phyloP scores from a whole-genome alignment of 2,888 invertebrate genomes.

The Salpingus planirostris region DNA sequence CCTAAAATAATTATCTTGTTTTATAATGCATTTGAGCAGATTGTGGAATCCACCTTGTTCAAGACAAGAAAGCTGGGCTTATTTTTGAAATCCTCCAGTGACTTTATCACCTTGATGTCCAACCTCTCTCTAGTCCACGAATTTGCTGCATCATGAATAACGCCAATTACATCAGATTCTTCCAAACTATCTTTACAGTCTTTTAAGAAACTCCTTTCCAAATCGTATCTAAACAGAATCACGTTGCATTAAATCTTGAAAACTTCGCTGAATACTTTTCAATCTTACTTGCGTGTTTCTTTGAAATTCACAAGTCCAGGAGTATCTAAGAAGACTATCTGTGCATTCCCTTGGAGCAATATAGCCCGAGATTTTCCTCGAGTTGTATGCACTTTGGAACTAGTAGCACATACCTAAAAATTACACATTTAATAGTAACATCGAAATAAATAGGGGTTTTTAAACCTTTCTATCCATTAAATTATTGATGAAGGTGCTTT shows the following conservation, averaged over 20 bases:
- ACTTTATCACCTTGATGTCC: slow-evolving; percentile 58
- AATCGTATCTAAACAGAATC: slow-evolving; percentile 43
- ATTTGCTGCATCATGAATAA: slow-evolving; percentile 78
- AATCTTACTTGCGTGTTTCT: slow-evolving; percentile 39
- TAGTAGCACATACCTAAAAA: slow-evolving; percentile 77
- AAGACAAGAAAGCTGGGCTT: slow-evolving; percentile 69
- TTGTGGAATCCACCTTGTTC: too few species aligned
- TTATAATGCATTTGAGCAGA: neutral
- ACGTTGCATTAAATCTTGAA: too few species aligned
- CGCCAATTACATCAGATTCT: slow-evolving; percentile 72
- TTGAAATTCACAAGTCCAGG: slow-evolving; percentile 74
- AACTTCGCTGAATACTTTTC: slow-evolving; percentile 2
- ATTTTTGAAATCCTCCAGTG: slow-evolving; percentile 54
- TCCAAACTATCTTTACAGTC: slow-evolving; percentile 53
- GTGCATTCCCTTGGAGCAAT: slow-evolving; percentile 64
- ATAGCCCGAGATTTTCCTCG: slow-evolving; percentile 64
- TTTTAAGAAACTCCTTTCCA: slow-evolving; percentile 50
- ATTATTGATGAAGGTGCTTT: slow-evolving; percentile 88
- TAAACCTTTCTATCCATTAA: slow-evolving; percentile 74
- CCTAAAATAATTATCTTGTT: slow-evolving; percentile 40
- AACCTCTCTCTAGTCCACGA: slow-evolving; percentile 57
- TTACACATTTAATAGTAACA: slow-evolving; percentile 1
- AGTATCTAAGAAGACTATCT: slow-evolving; percentile 87
- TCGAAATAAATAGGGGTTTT: neutral
- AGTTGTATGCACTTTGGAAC: slow-evolving; percentile 88